These are phyloP conservation scores for Macaca nemestrina DNA, from an alignment of 2,113 vertebrate species.

Conservation along the genomic window DNA sequence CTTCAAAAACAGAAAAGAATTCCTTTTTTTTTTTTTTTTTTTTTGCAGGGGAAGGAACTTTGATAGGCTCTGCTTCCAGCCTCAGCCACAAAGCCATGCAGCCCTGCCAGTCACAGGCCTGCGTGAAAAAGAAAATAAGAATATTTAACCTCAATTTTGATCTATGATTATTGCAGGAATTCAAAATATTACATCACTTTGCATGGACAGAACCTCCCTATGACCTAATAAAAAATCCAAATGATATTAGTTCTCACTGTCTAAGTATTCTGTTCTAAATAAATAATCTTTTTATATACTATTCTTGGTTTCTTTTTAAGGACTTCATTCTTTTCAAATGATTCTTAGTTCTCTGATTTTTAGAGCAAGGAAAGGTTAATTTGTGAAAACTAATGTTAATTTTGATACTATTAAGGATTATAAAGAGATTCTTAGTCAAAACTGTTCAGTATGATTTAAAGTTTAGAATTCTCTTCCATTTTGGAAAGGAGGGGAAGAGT, in stretches of 20 bases:
- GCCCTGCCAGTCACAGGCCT: background rate
- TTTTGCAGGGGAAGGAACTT: background rate
- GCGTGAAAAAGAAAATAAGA: background rate
- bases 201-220: background rate
- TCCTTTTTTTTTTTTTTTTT: background rate
- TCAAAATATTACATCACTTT: conserved; percentile 6
- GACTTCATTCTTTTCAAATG: background rate
- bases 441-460: background rate
- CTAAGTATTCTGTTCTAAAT: background rate
- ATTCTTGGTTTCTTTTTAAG: background rate
- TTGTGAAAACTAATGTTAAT: conserved; percentile 43
- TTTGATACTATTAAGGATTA: background rate
- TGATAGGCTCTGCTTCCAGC: background rate
- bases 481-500: accelerated
- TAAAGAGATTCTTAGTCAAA: conserved; percentile 23
- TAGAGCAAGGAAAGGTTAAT: background rate
- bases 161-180: background rate
- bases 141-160: background rate
- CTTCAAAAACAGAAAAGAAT: conserved; percentile 12
- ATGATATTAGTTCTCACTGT: background rate
- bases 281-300: background rate
- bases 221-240: background rate
- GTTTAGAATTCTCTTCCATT: background rate
- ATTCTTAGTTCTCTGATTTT: conserved; percentile 14
- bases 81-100: background rate